Evolutionary conservation across 2,888 invertebrate genomes (phyloP), one percentile per base, ranked within the genome.

Genomic region (Gortyna flavago): DNA sequence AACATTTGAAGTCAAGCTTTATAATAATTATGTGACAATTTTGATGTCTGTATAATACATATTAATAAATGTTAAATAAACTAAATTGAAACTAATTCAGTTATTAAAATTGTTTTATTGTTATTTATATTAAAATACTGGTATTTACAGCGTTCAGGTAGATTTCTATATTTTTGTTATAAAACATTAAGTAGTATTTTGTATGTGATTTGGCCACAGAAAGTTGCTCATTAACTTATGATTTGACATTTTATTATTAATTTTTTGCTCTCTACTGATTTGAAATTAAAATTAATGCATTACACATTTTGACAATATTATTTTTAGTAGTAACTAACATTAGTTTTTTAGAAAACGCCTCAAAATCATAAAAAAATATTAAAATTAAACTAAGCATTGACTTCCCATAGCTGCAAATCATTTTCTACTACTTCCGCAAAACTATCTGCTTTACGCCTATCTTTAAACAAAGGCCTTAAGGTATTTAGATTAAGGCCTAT

Each of bases 341-440:
- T 44, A 59, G 21, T 7, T 29, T 74, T 57, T 29, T 48, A 48
- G 5, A 61, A 57, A 44, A 71, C 25, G 21, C 6, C 35, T 32
- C 21, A 75, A 41, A 57, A 16, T 51, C 68, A 59, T 75, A 25
- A 29, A 59, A 73, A 62, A 44, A 51, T 18, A 48, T 7, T 48
- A 21, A n/a, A 59, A 54, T 21, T 38, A 35, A 41, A 54, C 61
- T 92, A 95, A 21, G 94, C 93, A 79, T 96, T 96, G 0, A 95
- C 90, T 78, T 99, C 99, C 98, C 99, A 99, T 83, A 99, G 94
- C 93, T 98, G 98, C 91, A 98, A 97, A 93, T 98, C 98, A 94
- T 99, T 99, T 92, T 98, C 98, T 72, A 99, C 97, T n/a, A 98
- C 97, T 94, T 99, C 98, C 57, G 98, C 97, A 93, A 98, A 99